phyloP scores from a whole-genome alignment of 2,888 invertebrate genomes.

The Phymatocera aterrima region DNA sequence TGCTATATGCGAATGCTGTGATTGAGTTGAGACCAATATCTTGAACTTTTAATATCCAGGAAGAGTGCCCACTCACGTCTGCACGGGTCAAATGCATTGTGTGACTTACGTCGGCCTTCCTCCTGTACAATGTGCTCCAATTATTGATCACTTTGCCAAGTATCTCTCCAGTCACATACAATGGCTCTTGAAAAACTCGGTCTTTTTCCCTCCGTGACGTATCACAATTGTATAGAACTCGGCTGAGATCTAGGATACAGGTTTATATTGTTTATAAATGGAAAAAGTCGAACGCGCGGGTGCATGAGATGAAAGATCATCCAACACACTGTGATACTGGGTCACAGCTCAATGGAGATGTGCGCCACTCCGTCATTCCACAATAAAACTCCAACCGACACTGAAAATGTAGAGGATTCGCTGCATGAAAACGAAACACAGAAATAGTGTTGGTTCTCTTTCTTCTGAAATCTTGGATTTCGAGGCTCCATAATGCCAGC shows the following conservation, averaged over 20 bases:
- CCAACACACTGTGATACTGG: neutral
- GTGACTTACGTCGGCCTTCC: neutral
- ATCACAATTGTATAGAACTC: slow-evolving; percentile 1
- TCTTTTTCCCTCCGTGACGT: slow-evolving; percentile 12
- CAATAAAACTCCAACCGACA: too few relatives aligned
- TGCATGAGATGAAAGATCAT: neutral
- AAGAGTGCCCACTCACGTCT: slow-evolving; percentile 58
- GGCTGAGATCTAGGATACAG: neutral
- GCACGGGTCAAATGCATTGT: slow-evolving; percentile 42
- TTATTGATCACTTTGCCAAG: slow-evolving; percentile 25
- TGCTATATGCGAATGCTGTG: neutral
- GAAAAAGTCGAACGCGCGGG: neutral
- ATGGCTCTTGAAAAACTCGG: slow-evolving; percentile 14
- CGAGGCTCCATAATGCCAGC: neutral
- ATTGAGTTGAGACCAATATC: slow-evolving; percentile 66
- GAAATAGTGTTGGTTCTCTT: neutral
- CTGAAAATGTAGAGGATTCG: neutral
- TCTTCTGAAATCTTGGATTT: neutral
- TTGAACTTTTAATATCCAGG: slow-evolving; percentile 68
- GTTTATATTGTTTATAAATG: neutral
- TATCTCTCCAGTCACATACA: slow-evolving; percentile 16
- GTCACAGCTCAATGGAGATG: neutral
- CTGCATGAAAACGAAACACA: neutral
- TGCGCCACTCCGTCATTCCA: neutral
- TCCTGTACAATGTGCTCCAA: slow-evolving; percentile 31